A percentile compares a stretch with the other conserved stretches of the same genome.
These are phyloP conservation scores for Hirtodrosophila alboralis DNA, from an alignment of 2,888 invertebrate species.

Conservation along the genomic window DNA sequence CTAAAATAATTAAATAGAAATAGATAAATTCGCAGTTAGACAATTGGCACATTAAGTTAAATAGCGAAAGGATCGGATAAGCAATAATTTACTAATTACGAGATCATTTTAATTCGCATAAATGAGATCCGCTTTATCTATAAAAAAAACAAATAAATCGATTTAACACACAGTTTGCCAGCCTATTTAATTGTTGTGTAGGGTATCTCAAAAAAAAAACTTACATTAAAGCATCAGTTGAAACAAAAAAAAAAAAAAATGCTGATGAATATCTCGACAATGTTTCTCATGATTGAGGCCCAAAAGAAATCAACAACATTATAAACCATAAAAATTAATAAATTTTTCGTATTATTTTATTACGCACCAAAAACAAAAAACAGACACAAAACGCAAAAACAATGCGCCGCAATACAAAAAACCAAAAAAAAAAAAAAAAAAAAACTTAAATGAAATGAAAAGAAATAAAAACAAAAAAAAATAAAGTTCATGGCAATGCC, in stretches of 20 bases:
- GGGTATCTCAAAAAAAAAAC: conserved; percentile 39
- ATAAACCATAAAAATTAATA: conserved; percentile 74
- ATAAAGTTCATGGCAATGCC: conserved; percentile 64
- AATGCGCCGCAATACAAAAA: conserved; percentile 32
- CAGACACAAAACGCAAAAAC: conserved; percentile 49
- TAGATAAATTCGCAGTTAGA: conserved; percentile 22
- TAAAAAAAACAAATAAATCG: conserved; percentile 2
- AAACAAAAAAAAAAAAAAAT: conserved; percentile 19
- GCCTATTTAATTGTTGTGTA: conserved; percentile 15
- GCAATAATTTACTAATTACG: conserved; percentile 45
- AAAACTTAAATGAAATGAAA: conserved; percentile 52
- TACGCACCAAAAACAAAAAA: conserved; percentile 53
- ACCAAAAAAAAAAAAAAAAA: conserved; percentile 31
- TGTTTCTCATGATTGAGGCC: conserved; percentile 54
- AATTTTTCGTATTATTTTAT: conserved; percentile 66
- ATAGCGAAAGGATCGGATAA: conserved; percentile 71
- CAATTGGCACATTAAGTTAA: conserved; percentile 49
- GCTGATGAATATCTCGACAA: conserved; percentile 44
- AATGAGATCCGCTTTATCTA: conserved; percentile 24
- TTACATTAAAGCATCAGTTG: conserved; percentile 22
- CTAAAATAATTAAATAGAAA: conserved; percentile 39
- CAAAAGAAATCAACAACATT: conserved; percentile 65
- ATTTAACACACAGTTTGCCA: conserved; percentile 10
- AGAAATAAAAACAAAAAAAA: conserved; percentile 55
- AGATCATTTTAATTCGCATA: conserved; percentile 30